phyloP scores from a whole-genome alignment of 2,888 invertebrate species.

The Trisateles emortualis region DNA sequence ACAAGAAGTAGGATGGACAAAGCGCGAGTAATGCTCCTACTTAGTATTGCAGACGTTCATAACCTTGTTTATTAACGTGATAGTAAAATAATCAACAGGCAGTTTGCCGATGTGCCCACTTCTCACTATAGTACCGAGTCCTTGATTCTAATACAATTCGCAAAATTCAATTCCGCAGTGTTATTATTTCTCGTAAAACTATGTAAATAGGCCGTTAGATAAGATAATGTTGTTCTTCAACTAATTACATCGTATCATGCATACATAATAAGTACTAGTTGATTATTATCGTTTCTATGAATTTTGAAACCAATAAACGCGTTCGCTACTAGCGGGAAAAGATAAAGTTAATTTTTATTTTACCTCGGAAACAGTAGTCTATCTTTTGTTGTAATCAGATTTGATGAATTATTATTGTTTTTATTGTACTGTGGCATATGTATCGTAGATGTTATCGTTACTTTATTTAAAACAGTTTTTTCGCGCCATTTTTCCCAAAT shows the following conservation, averaged over 20 bases:
- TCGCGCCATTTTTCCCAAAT: no score
- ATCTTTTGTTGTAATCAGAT: constrained; percentile 31
- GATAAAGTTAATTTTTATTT: constrained; percentile 45
- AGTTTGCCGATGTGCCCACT: no score
- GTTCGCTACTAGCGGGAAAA: constrained; percentile 47
- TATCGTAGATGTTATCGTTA: no score
- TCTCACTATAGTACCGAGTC: not conserved
- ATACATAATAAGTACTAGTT: constrained; percentile 26
- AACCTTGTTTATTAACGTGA: no score
- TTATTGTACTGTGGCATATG: no score
- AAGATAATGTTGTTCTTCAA: constrained; percentile 40
- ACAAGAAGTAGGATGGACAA: no score
- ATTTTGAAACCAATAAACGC: constrained; percentile 49
- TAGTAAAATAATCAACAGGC: no score
- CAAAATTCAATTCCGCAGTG: constrained; percentile 22
- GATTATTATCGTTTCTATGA: constrained; percentile 54
- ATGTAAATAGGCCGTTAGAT: constrained; percentile 49
- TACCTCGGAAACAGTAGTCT: constrained; percentile 41
- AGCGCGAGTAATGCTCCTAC: no score
- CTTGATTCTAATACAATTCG: constrained; percentile 31
- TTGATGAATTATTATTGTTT: no score
- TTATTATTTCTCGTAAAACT: constrained; percentile 39
- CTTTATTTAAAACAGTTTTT: no score
- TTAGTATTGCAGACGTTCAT: no score
- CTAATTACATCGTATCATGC: constrained; percentile 45